These are phyloP conservation scores for Sceloporus undulatus DNA, from an alignment of 2,113 vertebrate genomes.

Conservation along the genomic window DNA sequence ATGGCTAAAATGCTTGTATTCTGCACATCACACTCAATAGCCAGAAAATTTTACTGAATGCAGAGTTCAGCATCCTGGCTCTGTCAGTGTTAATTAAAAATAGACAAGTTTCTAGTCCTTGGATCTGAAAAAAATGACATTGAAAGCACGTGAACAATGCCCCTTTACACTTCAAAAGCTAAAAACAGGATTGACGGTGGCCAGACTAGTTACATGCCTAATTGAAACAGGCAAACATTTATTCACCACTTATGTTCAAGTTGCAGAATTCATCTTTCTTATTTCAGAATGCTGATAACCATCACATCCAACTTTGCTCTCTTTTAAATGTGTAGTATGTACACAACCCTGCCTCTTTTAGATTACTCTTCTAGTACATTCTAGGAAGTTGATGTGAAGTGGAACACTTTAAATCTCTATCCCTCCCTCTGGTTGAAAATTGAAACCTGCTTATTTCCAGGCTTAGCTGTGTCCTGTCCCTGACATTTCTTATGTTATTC, in stretches of 20 bases:
- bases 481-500: constrained; percentile 27
- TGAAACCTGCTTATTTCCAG: constrained; percentile 33
- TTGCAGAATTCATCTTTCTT: not conserved
- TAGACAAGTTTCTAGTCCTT: not conserved
- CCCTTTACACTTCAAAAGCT: constrained; percentile 3
- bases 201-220: not conserved
- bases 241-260: not conserved
- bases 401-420: constrained; percentile 23
- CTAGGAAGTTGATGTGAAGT: constrained; percentile 1
- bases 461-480: not conserved
- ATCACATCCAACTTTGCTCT: not conserved
- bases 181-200: not conserved
- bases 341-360: not conserved
- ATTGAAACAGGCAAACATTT: not conserved
- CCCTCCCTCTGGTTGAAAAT: constrained; percentile 9
- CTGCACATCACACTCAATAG: not conserved
- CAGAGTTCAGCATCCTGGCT: not conserved
- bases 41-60: not conserved
- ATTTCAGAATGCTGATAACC: not conserved
- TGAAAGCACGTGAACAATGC: not conserved
- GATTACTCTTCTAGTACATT: not conserved
- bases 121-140: not conserved
- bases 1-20: not conserved
- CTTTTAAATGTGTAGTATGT: not conserved
- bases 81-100: not conserved